phyloP scores from a whole-genome alignment of 2,113 vertebrate genomes.

The Myxocyprinus asiaticus region DNA sequence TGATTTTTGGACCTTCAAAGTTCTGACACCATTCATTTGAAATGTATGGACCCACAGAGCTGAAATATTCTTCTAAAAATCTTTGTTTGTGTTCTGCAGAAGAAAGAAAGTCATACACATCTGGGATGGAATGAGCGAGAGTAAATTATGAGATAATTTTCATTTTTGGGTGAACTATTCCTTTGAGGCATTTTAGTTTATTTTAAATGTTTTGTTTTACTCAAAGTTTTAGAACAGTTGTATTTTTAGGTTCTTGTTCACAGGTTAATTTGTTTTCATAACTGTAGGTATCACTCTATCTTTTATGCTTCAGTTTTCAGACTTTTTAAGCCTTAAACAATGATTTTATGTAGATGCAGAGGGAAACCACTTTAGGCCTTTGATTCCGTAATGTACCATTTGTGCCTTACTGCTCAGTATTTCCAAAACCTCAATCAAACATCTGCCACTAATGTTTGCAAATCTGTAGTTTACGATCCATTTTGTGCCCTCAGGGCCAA shows the following conservation, averaged over 20 bases:
- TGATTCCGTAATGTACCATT: neutral
- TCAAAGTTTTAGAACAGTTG: neutral
- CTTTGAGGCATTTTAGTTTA: constrained; percentile 48
- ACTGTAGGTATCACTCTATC: neutral
- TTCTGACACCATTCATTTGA: too few relatives aligned
- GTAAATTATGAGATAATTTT: too few relatives aligned
- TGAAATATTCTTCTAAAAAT: too few relatives aligned
- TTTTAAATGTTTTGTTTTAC: constrained; percentile 19
- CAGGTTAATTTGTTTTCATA: neutral
- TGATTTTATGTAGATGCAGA: constrained; percentile 23
- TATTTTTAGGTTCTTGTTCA: neutral
- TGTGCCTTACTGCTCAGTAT: constrained; percentile 13
- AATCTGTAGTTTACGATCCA: constrained; percentile 32
- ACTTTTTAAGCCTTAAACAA: neutral
- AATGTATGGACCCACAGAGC: too few relatives aligned
- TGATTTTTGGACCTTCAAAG: too few relatives aligned
- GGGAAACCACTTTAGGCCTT: constrained; percentile 12
- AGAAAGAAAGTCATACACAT: too few relatives aligned
- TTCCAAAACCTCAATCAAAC: neutral
- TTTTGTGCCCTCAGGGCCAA: neutral
- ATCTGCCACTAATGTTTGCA: constrained; percentile 1
- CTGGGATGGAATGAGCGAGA: too few relatives aligned
- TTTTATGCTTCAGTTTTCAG: constrained; percentile 10
- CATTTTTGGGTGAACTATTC: too few relatives aligned
- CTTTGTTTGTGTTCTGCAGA: too few relatives aligned